Evolutionary conservation across 1,140 invertebrate genomes (phyloP).

Genomic region (Formica exsecta): DNA sequence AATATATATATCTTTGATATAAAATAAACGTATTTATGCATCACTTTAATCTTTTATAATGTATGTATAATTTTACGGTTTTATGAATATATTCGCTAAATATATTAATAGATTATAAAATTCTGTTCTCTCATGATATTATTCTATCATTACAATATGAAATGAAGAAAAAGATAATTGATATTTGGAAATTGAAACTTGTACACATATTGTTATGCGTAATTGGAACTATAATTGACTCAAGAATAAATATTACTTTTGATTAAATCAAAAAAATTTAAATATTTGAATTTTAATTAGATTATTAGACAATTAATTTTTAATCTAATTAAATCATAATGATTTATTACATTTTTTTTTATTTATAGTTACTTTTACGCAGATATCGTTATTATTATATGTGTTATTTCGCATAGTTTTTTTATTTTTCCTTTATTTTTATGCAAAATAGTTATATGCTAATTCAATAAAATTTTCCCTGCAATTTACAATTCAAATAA

Average conservation of each 20-base stretch:
- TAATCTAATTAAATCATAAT: neutral
- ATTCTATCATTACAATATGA: neutral
- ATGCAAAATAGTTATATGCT: neutral
- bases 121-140: neutral
- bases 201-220: neutral
- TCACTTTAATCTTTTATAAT: no score
- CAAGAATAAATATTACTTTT: neutral
- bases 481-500: constrained; percentile 30
- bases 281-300: neutral
- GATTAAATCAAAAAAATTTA: neutral
- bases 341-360: neutral
- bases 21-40: no score
- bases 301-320: neutral
- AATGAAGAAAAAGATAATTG: neutral
- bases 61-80: no score
- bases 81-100: no score
- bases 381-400: no score
- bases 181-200: neutral
- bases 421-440: constrained; percentile 1
- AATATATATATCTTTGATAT: no score
- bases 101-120: neutral
- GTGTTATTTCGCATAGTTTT: neutral
- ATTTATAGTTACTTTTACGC: neutral
- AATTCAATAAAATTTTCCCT: neutral
- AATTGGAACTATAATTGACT: neutral